phyloP scores from a whole-genome alignment of 2,797 vertebrate genomes.

The Cyprinella venusta region DNA sequence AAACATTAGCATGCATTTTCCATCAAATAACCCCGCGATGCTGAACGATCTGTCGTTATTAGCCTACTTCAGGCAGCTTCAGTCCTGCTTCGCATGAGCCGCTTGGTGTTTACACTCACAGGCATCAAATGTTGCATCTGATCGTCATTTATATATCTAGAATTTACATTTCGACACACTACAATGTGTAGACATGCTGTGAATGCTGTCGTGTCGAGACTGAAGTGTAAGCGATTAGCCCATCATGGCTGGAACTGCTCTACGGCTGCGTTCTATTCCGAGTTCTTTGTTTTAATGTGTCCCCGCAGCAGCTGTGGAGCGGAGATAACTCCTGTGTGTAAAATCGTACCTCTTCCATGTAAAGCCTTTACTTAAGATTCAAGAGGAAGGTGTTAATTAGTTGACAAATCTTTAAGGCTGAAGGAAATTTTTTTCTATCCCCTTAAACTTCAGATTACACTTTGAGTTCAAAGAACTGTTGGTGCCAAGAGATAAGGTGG shows the following conservation, averaged over 20 bases:
- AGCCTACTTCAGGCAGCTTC: constrained; percentile 11
- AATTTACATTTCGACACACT: constrained; percentile 25
- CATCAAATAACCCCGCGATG: constrained; percentile 12
- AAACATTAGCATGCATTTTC: constrained; percentile 36
- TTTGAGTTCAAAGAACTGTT: constrained; percentile 58
- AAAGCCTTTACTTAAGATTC: constrained; percentile 69
- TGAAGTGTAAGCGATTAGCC: constrained; percentile 43
- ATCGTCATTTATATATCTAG: constrained; percentile 18
- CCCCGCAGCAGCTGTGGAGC: constrained; percentile 55
- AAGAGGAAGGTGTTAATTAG: constrained; percentile 71
- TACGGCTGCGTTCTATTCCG: constrained; percentile 45
- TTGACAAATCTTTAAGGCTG: constrained; percentile 62
- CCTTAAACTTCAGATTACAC: constrained; percentile 45
- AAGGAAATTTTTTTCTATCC: constrained; percentile 50
- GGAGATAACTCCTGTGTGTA: constrained; percentile 68
- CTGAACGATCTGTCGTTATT: constrained; percentile 6
- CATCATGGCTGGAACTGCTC: background rate
- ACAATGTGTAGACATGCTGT: background rate
- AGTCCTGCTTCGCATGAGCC: constrained; percentile 3
- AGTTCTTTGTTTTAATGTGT: constrained; percentile 62
- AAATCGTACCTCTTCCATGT: constrained; percentile 71
- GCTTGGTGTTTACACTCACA: constrained; percentile 24
- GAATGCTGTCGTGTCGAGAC: constrained; percentile 12
- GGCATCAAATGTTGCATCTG: constrained; percentile 16
- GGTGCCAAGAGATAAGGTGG: background rate